Base-by-base conservation (phyloP, 1,140 invertebrate genomes). In the Melipona quadrifasciata region DNA sequence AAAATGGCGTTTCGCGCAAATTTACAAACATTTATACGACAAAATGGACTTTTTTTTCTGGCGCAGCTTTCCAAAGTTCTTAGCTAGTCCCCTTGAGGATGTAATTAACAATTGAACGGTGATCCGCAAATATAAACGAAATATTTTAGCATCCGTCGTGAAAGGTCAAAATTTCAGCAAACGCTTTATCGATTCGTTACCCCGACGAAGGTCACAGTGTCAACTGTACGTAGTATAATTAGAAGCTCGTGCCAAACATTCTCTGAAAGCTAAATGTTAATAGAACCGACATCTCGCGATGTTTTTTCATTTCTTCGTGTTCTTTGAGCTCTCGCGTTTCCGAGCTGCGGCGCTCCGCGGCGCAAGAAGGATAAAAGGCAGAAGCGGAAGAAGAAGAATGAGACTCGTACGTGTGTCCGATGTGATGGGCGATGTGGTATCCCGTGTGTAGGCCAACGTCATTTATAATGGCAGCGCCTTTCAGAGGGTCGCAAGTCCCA, bases 401-500 rank as follows among this genome's bases (percentile, higher is more conserved):
- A 74, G 79, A 73, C 65, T 68, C 95, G 93, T 94, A 96, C 96
- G 96, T 96, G 92, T 96, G 96, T 65, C 96, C 96, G 10, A 96
- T 91, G 87, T 96, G 96, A 87, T 96, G 96, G 55, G 96, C 95
- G n/a, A 96, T 94, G 8, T 96, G 96, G 89, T 95, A 96, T 47
- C 96, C 95, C 16, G 96, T 92, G 57, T 94, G 93, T 0, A 96
- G 91, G 8, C 96, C 96, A 39, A 95, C 95, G 88, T 96, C 96
- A 89, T 96, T 95, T 82, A 96, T 95, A 74, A 96, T 93, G 77
- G 93, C 95, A 87, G 96, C 96, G 53, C 95, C 95, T 67, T 94
- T 92, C 34, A 95, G 92, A 39, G 95, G 95, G 87, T 96, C 95
- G 90, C 96, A 96, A 92, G 96, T 95, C 0, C 96, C 95, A 10